Conservation (phyloP, 2,797 vertebrate species). For the Argya squamiceps region DNA sequence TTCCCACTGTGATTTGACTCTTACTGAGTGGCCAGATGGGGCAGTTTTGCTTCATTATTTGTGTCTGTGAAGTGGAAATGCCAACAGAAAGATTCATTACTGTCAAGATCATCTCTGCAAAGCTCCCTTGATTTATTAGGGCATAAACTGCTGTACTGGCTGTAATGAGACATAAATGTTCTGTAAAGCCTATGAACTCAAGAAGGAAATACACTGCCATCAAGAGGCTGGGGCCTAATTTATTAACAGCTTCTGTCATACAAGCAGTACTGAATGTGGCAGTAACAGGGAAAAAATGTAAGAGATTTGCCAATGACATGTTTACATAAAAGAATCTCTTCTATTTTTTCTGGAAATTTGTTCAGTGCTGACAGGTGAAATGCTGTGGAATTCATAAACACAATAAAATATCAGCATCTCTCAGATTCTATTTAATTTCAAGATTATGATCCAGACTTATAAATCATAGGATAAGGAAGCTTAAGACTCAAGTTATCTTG, state of each 20-base stretch:
- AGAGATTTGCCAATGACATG: not conserved
- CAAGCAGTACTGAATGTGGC: not conserved
- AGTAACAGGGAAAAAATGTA: not conserved
- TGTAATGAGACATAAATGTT: slow-evolving; percentile 80
- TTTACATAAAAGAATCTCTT: not conserved
- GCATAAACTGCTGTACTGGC: slow-evolving; percentile 78
- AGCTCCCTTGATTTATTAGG: slow-evolving; percentile 83
- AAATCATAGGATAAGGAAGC: not conserved
- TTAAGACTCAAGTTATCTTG: not conserved
- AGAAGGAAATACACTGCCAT: slow-evolving; percentile 76
- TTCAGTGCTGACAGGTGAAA: not conserved
- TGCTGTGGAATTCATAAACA: not conserved
- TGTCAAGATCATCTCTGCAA: slow-evolving; percentile 76
- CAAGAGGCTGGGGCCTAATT: slow-evolving; percentile 74
- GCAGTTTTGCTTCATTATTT: slow-evolving; percentile 83
- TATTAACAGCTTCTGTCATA: slow-evolving; percentile 65
- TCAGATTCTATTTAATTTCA: not conserved
- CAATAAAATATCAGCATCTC: not conserved
- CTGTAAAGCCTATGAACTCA: slow-evolving; percentile 77
- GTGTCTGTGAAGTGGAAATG: slow-evolving; percentile 80
- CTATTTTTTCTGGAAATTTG: not conserved
- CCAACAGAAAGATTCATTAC: slow-evolving; percentile 83
- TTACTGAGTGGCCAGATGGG: slow-evolving; percentile 82
- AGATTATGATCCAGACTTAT: not conserved
- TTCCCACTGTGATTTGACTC: slow-evolving; percentile 69